A percentile compares a stretch with the other conserved stretches of the same genome.
Conservation (phyloP, 2,797 vertebrate genomes). For the Typhlichthys subterraneus region DNA sequence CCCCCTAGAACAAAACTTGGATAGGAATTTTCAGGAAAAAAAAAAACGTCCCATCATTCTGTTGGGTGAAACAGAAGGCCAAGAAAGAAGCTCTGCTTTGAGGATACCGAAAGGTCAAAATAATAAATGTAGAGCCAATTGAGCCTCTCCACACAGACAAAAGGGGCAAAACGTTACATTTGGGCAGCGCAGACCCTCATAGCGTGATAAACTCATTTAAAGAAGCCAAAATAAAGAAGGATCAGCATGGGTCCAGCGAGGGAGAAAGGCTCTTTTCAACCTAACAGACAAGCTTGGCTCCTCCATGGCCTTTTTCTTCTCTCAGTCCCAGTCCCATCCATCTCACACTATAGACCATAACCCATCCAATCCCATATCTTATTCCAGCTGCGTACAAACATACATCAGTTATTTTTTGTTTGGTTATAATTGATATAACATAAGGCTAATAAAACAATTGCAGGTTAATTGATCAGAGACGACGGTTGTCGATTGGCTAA, state of each 20-base stretch:
- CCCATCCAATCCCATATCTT: slow-evolving; percentile 5
- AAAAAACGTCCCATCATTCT: slow-evolving; percentile 73
- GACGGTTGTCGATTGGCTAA: too few relatives aligned
- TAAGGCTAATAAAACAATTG: too few relatives aligned
- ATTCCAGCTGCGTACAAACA: slow-evolving; percentile 50
- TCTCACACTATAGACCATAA: slow-evolving; percentile 25
- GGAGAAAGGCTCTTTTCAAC: slow-evolving; percentile 78
- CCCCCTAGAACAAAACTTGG: slow-evolving; percentile 77
- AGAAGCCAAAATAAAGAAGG: slow-evolving; percentile 79
- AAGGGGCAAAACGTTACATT: slow-evolving; percentile 85
- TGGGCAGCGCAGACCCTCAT: slow-evolving; percentile 80
- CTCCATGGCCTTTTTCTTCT: slow-evolving; percentile 62
- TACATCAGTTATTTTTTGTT: slow-evolving; percentile 33
- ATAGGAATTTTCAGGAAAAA: slow-evolving; percentile 53
- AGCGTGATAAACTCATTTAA: slow-evolving; percentile 88
- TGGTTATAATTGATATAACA: too few relatives aligned
- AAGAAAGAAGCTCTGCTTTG: slow-evolving; percentile 77
- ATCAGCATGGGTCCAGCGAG: slow-evolving; percentile 76
- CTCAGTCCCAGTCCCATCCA: slow-evolving; percentile 37
- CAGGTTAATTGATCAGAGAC: too few relatives aligned
- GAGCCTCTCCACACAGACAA: slow-evolving; percentile 80
- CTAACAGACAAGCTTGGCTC: slow-evolving; percentile 80
- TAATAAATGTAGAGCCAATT: slow-evolving; percentile 92
- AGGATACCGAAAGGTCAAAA: slow-evolving; percentile 87
- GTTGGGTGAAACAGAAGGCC: slow-evolving; percentile 70